Conservation (phyloP, 2,888 invertebrate genomes). For the Osmoderma eremita region DNA sequence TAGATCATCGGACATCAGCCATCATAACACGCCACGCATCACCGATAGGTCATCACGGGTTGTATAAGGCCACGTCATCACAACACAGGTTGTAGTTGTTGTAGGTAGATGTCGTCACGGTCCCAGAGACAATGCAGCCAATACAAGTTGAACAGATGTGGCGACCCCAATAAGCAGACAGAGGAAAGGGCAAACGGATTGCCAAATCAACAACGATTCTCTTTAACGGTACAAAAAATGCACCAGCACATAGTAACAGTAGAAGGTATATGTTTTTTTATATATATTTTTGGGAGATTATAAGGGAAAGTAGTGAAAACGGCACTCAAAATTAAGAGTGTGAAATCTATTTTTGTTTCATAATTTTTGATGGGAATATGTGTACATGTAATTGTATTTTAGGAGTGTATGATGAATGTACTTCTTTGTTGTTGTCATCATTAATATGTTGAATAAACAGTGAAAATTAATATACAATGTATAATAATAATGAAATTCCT, state of each 20-base stretch:
- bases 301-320: too few relatives aligned
- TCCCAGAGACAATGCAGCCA: constrained; percentile 66
- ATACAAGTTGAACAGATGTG: constrained; percentile 63
- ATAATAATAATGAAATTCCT: too few relatives aligned
- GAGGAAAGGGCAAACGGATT: constrained; percentile 74
- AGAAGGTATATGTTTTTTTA: constrained; percentile 56
- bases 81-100: constrained; percentile 56
- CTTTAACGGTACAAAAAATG: constrained; percentile 59
- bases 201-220: constrained; percentile 70
- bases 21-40: constrained; percentile 19
- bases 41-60: constrained; percentile 45
- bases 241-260: constrained; percentile 59
- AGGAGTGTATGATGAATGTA: too few relatives aligned
- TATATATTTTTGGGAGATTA: too few relatives aligned
- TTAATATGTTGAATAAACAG: too few relatives aligned
- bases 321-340: too few relatives aligned
- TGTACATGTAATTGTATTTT: too few relatives aligned
- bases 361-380: too few relatives aligned
- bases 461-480: too few relatives aligned
- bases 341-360: too few relatives aligned
- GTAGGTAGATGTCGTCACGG: constrained; percentile 56
- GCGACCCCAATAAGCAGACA: constrained; percentile 71
- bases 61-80: constrained; percentile 39
- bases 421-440: too few relatives aligned
- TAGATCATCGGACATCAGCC: constrained; percentile 51